Conservation (phyloP, 2,113 vertebrate species). For the Peucedramus taeniatus region DNA sequence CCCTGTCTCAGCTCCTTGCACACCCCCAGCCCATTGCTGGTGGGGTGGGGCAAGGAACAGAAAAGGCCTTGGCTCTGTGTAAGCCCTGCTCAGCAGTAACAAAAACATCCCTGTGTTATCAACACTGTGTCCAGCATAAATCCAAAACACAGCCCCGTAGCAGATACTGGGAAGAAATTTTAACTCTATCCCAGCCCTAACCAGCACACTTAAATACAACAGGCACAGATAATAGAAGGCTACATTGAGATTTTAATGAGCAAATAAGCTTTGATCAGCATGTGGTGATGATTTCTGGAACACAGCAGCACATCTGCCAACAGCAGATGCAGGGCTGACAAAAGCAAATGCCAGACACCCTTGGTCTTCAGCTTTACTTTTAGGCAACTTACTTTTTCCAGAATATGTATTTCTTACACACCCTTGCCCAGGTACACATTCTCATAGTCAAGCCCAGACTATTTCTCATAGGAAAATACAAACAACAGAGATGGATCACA, state of each 20-base stretch:
- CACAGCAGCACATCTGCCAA: not conserved
- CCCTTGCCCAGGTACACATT: not conserved
- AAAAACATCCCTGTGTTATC: not conserved
- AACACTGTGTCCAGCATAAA: not conserved
- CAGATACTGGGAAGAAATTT: not conserved
- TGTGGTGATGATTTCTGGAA: not conserved
- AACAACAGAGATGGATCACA: not conserved
- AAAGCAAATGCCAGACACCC: not conserved
- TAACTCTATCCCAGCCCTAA: not conserved
- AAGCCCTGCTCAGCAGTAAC: not conserved
- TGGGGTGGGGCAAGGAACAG: not conserved
- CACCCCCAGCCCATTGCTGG: not conserved
- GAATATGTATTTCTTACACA: not conserved
- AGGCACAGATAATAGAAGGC: not conserved
- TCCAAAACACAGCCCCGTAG: not conserved
- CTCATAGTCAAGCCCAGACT: not conserved
- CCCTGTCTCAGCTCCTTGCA: not conserved
- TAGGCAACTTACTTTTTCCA: not conserved
- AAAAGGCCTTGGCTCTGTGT: not conserved
- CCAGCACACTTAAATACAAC: not conserved
- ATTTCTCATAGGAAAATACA: not conserved
- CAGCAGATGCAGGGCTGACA: not conserved
- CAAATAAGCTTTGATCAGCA: not conserved
- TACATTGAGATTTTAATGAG: not conserved
- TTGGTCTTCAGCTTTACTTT: not conserved